These are phyloP conservation scores for Acronicta aceris DNA, from an alignment of 2,888 invertebrate genomes.

Conservation along the genomic window DNA sequence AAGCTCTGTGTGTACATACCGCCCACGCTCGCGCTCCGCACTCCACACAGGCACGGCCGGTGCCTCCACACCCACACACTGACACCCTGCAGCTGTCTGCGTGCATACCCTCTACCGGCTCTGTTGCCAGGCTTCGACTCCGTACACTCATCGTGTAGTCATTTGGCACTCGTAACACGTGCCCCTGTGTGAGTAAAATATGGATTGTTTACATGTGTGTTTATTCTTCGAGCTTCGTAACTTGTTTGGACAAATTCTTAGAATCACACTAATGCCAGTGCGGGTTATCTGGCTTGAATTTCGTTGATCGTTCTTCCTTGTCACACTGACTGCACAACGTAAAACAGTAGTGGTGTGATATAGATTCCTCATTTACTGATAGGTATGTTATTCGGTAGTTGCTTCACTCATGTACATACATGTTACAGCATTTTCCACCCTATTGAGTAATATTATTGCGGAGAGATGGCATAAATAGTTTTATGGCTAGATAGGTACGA, in stretches of 20 bases:
- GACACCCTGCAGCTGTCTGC: slow-evolving; percentile 15
- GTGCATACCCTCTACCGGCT: slow-evolving; percentile 39
- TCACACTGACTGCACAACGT: slow-evolving; percentile 55
- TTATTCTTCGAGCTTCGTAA: slow-evolving; percentile 72
- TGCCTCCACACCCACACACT: slow-evolving; percentile 38
- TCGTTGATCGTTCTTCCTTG: slow-evolving; percentile 66
- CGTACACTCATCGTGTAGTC: slow-evolving; percentile 45
- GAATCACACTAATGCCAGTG: slow-evolving; percentile 79
- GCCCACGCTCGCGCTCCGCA: slow-evolving; percentile 75
- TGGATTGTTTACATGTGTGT: slow-evolving; percentile 63
- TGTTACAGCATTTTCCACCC: background rate
- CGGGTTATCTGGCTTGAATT: slow-evolving; percentile 70
- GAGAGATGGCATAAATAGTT: too few relatives aligned
- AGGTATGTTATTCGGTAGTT: slow-evolving; percentile 2
- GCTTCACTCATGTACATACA: background rate
- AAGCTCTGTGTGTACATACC: slow-evolving; percentile 82
- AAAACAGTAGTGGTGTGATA: slow-evolving; percentile 27
- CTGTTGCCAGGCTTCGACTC: slow-evolving; percentile 67
- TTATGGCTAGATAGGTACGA: too few relatives aligned
- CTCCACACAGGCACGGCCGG: slow-evolving; percentile 31
- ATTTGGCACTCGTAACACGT: slow-evolving; percentile 48
- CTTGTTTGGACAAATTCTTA: slow-evolving; percentile 85
- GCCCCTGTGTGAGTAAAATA: slow-evolving; percentile 63
- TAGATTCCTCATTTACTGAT: slow-evolving; percentile 24
- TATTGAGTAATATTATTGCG: background rate